Evolutionary conservation across 2,888 invertebrate species (phyloP), one percentile per base, ranked within the genome.

Genomic region (Parnassius orleans): DNA sequence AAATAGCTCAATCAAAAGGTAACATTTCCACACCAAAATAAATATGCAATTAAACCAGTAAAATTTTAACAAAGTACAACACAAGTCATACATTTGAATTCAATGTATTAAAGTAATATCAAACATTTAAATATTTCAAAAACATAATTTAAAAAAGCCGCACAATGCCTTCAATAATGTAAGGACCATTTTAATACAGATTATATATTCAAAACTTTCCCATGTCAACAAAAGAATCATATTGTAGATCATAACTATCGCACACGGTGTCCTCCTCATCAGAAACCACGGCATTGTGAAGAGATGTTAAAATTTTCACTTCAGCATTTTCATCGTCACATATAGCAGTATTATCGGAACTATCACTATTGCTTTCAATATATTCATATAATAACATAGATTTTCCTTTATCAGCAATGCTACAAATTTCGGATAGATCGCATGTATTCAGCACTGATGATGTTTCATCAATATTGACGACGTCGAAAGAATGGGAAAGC

Each of bases 211-310:
- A 92, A 80, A 92, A 92, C 72, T 90, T 90, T 64, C 92, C 92
- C 90, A 92, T 90, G 76, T 92, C 92, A 76, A 92, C 85, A 75
- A 90, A 90, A 68, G 92, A 92, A 73, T 92, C 92, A 69, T 92
- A 92, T 69, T 92, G 92, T 55, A 90, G 73, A 68, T 92, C 92
- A 67, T 83, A 85, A 71, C 78, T 77, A 68, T 89, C 90, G 64
- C 81, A 81, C 46, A 83, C 69, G 46, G 79, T 72, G 57, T 86
- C 85, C n/a, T 84, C 70, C 44, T 62, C 61, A 60, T 66, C 66
- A 33, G 72, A 66, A 60, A 74, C 59, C 47, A 24, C 52, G 12
- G 12, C 69, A 63, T 70, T 74, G n/a, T 67, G 67, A 41, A 73
- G 57, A 55, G 77, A 74, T 44, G 73, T 66, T 33, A 77, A 66